Percentiles rank a stretch among this genome's conserved stretches.
Conservation (phyloP, 2,888 invertebrate species). For the Zaprionus lineosus region DNA sequence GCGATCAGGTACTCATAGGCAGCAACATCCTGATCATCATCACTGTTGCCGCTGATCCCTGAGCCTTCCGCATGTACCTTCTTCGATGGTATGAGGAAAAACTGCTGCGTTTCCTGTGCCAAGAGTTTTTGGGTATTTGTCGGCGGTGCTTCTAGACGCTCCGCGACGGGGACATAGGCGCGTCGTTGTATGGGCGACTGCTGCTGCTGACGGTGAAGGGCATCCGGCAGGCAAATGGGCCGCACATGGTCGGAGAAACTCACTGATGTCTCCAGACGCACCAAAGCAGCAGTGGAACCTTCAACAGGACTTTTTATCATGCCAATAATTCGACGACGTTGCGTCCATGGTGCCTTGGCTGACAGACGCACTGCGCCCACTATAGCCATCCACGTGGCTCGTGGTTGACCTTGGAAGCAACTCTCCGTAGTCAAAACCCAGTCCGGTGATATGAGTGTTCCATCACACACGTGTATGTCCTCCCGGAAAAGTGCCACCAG, state of each 20-base stretch:
- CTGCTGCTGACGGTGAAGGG: conserved; percentile 78
- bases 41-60: conserved; percentile 19
- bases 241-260: conserved; percentile 91
- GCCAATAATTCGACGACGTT: conserved; percentile 91
- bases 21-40: conserved; percentile 23
- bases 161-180: conserved; percentile 79
- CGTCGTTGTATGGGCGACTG: conserved; percentile 75
- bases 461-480: conserved; percentile 94
- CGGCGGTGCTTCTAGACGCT: conserved; percentile 69
- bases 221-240: conserved; percentile 90
- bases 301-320: conserved; percentile 95
- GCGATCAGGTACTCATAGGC: conserved; percentile 58
- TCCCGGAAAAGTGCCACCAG: conserved; percentile 91
- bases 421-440: conserved; percentile 95
- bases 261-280: conserved; percentile 90
- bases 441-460: conserved; percentile 88
- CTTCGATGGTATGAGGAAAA: conserved; percentile 79
- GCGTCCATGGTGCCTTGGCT: conserved; percentile 93
- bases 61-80: conserved; percentile 43
- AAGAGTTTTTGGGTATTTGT: conserved; percentile 50
- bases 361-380: conserved; percentile 90
- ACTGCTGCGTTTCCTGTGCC: conserved; percentile 81
- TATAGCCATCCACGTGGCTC: conserved; percentile 93
- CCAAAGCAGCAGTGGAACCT: conserved; percentile 92
- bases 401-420: conserved; percentile 94